Conservation (phyloP, 2,797 vertebrate species). For the Epinephelus awoara region DNA sequence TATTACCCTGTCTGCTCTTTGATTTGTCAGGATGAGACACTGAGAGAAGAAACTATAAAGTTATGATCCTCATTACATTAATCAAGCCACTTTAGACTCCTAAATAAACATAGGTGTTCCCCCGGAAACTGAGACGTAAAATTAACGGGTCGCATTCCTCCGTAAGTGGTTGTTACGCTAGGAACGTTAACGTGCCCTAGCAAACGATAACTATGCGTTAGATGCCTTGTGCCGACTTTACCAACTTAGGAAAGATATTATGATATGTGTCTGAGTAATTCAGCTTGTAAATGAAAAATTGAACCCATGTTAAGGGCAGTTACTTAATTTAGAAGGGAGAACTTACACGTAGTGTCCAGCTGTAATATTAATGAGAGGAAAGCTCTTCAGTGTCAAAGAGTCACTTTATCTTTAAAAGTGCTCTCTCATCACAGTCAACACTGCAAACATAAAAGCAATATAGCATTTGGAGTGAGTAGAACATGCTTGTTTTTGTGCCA, state of each 20-base stretch:
- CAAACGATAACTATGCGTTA: not conserved
- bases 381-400: too few relatives aligned
- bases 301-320: fast-evolving
- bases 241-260: not conserved
- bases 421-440: not conserved
- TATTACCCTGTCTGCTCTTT: not conserved
- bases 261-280: not conserved
- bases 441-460: not conserved
- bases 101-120: not conserved
- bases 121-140: not conserved
- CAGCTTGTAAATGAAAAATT: fast-evolving
- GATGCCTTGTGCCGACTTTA: not conserved
- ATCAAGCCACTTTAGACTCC: not conserved
- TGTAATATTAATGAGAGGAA: not conserved
- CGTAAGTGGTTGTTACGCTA: not conserved
- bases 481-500: not conserved
- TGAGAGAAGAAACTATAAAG: fast-evolving
- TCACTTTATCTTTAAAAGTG: not conserved
- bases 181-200: too few relatives aligned
- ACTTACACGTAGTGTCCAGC: too few relatives aligned
- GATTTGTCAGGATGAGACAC: not conserved
- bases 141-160: slow-evolving; percentile 8
- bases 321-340: not conserved
- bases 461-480: not conserved
- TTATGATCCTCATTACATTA: too few relatives aligned